A percentile compares a stretch with the other conserved stretches of the same genome.
Evolutionary conservation across 2,888 invertebrate genomes (phyloP).

Genomic region (Papilio demoleus): DNA sequence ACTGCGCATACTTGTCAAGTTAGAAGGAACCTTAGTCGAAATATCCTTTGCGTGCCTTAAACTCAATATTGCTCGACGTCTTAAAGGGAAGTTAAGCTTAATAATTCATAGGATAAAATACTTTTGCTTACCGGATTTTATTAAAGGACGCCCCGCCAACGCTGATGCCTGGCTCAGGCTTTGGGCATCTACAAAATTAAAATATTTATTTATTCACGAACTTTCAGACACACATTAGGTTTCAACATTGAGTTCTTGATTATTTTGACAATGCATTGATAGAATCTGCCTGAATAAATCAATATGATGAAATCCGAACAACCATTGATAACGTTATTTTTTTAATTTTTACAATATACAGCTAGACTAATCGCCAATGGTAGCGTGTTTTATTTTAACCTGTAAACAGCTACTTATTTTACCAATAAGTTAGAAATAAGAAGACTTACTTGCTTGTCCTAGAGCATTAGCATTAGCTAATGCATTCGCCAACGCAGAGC

Average conservation of each 20-base stretch:
- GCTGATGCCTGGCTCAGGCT: slow-evolving; percentile 44
- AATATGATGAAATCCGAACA: too few relatives aligned
- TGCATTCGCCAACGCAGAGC: slow-evolving; percentile 20
- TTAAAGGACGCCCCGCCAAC: slow-evolving; percentile 45
- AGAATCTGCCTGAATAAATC: not conserved
- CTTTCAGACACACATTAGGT: not conserved
- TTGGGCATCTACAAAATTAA: slow-evolving; percentile 44
- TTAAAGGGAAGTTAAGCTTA: slow-evolving; percentile 13
- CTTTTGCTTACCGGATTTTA: slow-evolving; percentile 49
- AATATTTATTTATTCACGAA: not conserved
- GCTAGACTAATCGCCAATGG: too few relatives aligned
- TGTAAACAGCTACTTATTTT: too few relatives aligned
- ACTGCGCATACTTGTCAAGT: slow-evolving; percentile 31
- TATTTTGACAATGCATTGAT: not conserved
- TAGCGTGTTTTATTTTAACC: not conserved
- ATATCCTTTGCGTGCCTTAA: slow-evolving; percentile 6
- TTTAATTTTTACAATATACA: not conserved
- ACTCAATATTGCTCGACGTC: slow-evolving; percentile 6
- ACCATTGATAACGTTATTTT: too few relatives aligned
- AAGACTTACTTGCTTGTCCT: slow-evolving; percentile 33
- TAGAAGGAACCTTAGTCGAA: slow-evolving; percentile 2
- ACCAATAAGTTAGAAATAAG: not conserved
- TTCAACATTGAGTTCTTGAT: not conserved
- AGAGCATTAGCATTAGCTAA: slow-evolving; percentile 24
- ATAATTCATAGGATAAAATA: slow-evolving; percentile 16